Percentiles rank a stretch among this genome's conserved stretches.
Conservation (phyloP, 2,888 invertebrate genomes). For the Dermolepida albohirtum region DNA sequence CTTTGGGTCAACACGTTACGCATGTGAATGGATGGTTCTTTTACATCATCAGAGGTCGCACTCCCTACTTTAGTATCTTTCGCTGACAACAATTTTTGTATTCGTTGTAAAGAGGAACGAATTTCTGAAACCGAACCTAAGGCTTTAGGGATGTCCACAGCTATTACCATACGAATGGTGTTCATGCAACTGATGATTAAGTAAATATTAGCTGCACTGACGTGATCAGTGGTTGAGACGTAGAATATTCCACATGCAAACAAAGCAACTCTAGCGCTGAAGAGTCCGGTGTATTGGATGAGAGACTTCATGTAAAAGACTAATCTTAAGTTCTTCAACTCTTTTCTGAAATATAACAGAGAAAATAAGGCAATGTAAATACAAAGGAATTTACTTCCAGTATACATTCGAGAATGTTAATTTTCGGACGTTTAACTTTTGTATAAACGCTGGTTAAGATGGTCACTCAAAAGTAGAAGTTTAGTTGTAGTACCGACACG, state of each 20-base stretch:
- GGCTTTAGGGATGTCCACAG: constrained; percentile 88
- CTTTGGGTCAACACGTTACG: constrained; percentile 30
- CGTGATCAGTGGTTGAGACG: constrained; percentile 68
- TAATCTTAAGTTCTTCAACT: constrained; percentile 70
- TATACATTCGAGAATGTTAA: too few relatives aligned
- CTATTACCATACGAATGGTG: constrained; percentile 86
- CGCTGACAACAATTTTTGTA: constrained; percentile 70
- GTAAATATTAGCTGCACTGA: constrained; percentile 87
- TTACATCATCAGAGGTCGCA: constrained; percentile 3
- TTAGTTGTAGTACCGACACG: too few relatives aligned
- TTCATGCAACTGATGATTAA: constrained; percentile 91
- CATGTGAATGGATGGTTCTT: constrained; percentile 39
- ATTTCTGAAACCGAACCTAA: constrained; percentile 85
- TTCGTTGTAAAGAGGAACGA: constrained; percentile 77
- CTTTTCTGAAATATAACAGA: constrained; percentile 64
- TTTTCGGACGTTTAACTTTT: too few relatives aligned
- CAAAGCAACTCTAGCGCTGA: constrained; percentile 59
- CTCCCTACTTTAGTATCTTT: constrained; percentile 58
- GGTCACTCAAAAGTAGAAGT: too few relatives aligned
- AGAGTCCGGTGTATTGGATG: constrained; percentile 54
- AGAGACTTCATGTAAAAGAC: constrained; percentile 58
- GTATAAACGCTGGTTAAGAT: too few relatives aligned
- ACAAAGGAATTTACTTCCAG: too few relatives aligned
- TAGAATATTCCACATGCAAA: constrained; percentile 57
- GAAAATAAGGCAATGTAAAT: neutral